Conservation (phyloP, 1,140 invertebrate species). For the Orchesella cincta region DNA sequence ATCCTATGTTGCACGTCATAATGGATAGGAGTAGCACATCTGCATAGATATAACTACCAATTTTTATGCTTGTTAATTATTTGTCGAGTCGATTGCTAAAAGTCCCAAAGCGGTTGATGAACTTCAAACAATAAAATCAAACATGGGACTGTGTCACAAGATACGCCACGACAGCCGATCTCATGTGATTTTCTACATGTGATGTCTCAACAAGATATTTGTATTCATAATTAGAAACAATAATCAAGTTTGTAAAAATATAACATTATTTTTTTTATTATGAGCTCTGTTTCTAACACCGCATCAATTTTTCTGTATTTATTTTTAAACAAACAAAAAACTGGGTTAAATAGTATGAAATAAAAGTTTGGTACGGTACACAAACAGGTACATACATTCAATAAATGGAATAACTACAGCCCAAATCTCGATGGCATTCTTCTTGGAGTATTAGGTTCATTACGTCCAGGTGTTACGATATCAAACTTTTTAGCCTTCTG, state of each 20-base stretch:
- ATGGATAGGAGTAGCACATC: no score
- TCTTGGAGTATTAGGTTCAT: conserved; percentile 65
- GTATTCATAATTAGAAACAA: neutral
- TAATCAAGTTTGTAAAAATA: neutral
- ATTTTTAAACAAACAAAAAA: neutral
- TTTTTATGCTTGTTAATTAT: no score
- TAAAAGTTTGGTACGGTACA: no score
- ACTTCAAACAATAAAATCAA: neutral
- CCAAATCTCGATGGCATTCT: conserved; percentile 69
- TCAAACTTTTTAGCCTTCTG: conserved; percentile 51
- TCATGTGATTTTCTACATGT: neutral
- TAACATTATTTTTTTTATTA: neutral
- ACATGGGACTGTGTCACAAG: neutral
- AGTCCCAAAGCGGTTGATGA: neutral
- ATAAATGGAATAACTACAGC: conserved; percentile 59
- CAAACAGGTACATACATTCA: neutral
- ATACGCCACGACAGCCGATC: neutral
- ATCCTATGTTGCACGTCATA: no score
- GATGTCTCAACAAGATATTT: neutral
- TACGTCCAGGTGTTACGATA: conserved; percentile 69
- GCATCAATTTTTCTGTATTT: neutral
- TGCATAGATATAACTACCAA: no score
- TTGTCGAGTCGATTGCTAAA: no score
- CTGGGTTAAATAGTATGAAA: no score
- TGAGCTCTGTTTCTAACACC: no score